phyloP scores from a whole-genome alignment of 2,888 invertebrate genomes.

The Netelia melanura region DNA sequence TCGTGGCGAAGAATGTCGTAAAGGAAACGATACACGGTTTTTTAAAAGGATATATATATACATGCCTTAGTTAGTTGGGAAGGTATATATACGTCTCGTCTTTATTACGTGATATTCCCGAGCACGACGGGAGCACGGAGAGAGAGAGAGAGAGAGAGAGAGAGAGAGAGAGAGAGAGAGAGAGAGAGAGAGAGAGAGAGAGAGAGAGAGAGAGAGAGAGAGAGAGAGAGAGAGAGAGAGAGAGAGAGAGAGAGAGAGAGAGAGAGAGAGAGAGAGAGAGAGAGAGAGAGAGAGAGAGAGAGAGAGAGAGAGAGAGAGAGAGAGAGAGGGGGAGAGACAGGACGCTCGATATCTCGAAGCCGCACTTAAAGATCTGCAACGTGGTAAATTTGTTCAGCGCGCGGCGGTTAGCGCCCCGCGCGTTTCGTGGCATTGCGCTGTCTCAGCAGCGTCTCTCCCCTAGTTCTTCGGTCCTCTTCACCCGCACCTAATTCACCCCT shows the following conservation, averaged over 20 bases:
- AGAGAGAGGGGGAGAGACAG: too few species aligned
- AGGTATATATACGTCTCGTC: not conserved
- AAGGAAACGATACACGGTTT: not conserved
- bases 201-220: too few species aligned
- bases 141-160: too few species aligned
- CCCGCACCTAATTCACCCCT: conserved; percentile 49
- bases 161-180: too few species aligned
- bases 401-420: conserved; percentile 56
- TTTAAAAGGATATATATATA: not conserved
- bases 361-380: conserved; percentile 79
- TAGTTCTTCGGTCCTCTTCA: conserved; percentile 65
- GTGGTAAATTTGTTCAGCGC: conserved; percentile 74
- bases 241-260: too few species aligned
- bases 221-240: too few species aligned
- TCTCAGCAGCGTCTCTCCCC: conserved; percentile 75
- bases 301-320: too few species aligned
- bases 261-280: too few species aligned
- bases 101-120: conserved; percentile 38
- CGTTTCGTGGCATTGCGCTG: conserved; percentile 71
- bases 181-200: too few species aligned
- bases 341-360: conserved; percentile 75
- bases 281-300: not conserved
- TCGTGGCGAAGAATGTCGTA: not conserved
- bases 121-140: conserved; percentile 4
- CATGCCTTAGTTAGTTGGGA: not conserved